phyloP scores from a whole-genome alignment of 2,888 invertebrate genomes.

The Diachrysia chrysitis region DNA sequence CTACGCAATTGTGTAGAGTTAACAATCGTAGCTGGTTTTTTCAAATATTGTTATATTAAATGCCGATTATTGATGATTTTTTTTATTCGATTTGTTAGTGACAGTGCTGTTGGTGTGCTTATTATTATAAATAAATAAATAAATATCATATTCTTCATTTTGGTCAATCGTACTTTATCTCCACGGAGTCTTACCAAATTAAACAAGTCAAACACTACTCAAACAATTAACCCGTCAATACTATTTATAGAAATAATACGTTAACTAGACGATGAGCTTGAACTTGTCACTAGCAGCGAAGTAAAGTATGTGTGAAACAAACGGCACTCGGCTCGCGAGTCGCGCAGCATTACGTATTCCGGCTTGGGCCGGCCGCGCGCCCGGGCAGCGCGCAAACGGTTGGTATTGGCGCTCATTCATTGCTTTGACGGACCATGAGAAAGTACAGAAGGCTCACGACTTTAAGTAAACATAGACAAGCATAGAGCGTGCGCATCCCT shows the following conservation, averaged over 20 bases:
- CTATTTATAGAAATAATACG: not conserved
- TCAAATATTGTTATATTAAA: no score
- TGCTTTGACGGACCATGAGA: slow-evolving; percentile 18
- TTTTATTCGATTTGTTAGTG: no score
- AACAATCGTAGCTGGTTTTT: no score
- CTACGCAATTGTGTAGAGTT: no score
- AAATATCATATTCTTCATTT: no score
- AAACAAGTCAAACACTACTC: not conserved
- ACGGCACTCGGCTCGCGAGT: slow-evolving; percentile 57
- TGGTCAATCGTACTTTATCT: no score
- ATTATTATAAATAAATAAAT: no score
- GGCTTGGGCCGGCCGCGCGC: slow-evolving; percentile 41
- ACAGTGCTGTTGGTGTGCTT: no score
- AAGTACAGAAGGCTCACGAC: slow-evolving; percentile 26
- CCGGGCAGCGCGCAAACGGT: slow-evolving; percentile 35
- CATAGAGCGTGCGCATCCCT: no score
- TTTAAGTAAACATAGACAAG: no score
- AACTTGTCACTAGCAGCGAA: slow-evolving; percentile 30
- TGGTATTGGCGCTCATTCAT: slow-evolving; percentile 58
- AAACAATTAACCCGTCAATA: not conserved
- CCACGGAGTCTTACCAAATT: no score
- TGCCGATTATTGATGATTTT: no score
- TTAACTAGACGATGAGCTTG: slow-evolving; percentile 1
- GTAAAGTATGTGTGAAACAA: slow-evolving; percentile 39
- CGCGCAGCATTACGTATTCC: slow-evolving; percentile 59